Base-by-base conservation (phyloP, 2,113 vertebrate genomes). In the Mesoclemmys tuberculata region DNA sequence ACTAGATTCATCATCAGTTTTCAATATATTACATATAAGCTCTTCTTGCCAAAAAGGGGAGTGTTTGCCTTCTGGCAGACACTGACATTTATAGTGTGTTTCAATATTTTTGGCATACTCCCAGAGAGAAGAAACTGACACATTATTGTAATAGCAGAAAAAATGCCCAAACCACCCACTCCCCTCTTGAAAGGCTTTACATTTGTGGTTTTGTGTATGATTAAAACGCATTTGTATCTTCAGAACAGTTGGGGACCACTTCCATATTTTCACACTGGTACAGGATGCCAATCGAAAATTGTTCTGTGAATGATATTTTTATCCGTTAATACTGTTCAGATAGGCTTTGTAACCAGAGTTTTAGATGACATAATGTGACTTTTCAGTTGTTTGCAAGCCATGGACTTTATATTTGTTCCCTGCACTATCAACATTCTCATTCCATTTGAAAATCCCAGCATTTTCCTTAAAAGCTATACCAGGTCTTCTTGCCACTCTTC, bases 361-460 rank as follows among this genome's bases (percentile, higher is more conserved):
- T 96, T 97, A 95, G 91, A 96, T 95, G 97, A 96, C 97, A 92
- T 95, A 96, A 97, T 97, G 90, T 97, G 90, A 91, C 85, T 96
- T 95, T 95, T 95, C 94, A 96, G 97, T 96, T 96, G 96, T 96
- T 98, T 93, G 82, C 85, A 94, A 97, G 92, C 93, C 93, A 92
- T 93, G 84, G 96, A 56, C 96, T 97, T 96, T 97, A 97, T 89
- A 88, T 89, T 94, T 85, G 82, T 87, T 89, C 81, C 93, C 96
- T 89, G 81, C 93, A 95, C 96, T 97, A 97, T 97, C 96, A 96
- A 97, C 96, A 93, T 97, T 93, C 96, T 97, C 93, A 95, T 91
- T 92, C 91, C 84, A 89, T 96, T 97, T 85, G 68, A 96, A 97
- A 95, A 95, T 51, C 10, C 2, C 90, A 94, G 95, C 93, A 91